Percentiles rank a stretch among this genome's conserved stretches.
These are phyloP conservation scores for Propithecus coquereli DNA, from an alignment of 2,113 vertebrate genomes.

Conservation along the genomic window DNA sequence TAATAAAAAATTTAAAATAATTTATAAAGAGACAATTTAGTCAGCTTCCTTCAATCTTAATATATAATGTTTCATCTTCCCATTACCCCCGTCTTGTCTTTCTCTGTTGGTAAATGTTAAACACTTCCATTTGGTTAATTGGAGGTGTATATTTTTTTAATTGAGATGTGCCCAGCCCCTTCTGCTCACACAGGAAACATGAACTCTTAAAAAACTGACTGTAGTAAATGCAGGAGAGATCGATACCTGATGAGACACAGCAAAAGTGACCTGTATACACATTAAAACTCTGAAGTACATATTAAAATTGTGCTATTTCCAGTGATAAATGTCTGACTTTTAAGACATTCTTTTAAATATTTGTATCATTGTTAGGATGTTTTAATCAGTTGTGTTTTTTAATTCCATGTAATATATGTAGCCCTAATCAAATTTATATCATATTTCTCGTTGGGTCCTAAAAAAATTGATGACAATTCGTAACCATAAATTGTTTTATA, in stretches of 20 bases:
- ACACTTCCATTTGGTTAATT: conserved; percentile 65
- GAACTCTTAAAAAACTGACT: conserved; percentile 50
- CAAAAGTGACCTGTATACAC: conserved; percentile 45
- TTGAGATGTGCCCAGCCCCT: conserved; percentile 59
- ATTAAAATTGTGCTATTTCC: conserved; percentile 66
- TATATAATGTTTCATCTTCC: conserved; percentile 22
- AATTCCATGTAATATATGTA: conserved; percentile 59
- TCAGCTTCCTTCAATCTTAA: neutral
- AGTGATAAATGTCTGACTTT: conserved; percentile 75
- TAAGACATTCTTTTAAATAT: conserved; percentile 68
- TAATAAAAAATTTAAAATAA: conserved; percentile 45
- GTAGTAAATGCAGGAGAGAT: conserved; percentile 51
- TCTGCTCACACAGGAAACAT: conserved; percentile 55
- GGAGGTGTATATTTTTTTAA: conserved; percentile 60
- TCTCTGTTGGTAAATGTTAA: conserved; percentile 51
- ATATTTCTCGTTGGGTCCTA: conserved; percentile 32
- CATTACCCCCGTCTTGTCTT: neutral
- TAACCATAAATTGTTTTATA: conserved; percentile 57
- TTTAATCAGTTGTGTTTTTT: conserved; percentile 58
- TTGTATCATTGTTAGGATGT: conserved; percentile 71
- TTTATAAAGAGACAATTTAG: conserved; percentile 39
- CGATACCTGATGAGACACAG: conserved; percentile 40
- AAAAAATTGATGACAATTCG: conserved; percentile 52
- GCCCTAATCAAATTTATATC: conserved; percentile 37
- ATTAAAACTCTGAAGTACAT: conserved; percentile 64